Base-by-base conservation (phyloP, 2,797 vertebrate species). In the Pogoniulus pusillus region DNA sequence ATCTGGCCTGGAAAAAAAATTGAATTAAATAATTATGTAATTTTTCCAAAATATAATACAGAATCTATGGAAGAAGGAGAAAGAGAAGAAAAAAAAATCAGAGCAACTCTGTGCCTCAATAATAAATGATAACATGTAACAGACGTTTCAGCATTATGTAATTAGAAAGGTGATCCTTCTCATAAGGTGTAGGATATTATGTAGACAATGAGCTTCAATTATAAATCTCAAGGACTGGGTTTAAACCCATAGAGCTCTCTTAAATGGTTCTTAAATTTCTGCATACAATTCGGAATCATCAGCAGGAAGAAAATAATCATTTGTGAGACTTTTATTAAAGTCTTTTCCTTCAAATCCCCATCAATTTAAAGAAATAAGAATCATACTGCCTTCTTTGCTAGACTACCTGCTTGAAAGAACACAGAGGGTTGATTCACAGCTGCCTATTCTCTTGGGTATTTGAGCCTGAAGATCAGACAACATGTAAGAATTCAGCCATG, bases 381-480 rank as follows among this genome's bases (percentile, higher is more conserved):
- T 92, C 85, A 91, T 89, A 82, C 91, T 77, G 82, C 81, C 91
- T 95, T 92, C 94, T 93, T 96, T 96, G 95, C 96, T 93, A 68
- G 49, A 85, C 83, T 96, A 96, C 95, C 96, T 97, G 95, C 94
- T 94, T 94, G 93, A 94, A 96, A 96, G 90, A 91, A 93, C 78
- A 96, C 88, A 96, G 91, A 96, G 41, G 54, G 60, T 72, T 96
- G 97, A 97, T 97, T 97, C 96, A 96, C 96, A 97, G 95, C 93
- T 97, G 96, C 96, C 94, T 95, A 74, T 96, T 97, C 96, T 95
- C 96, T 96, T 94, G 96, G 92, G 96, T 95, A 96, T 97, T 97
- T 97, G 93, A 97, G 96, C 86, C 87, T 96, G 96, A 96, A 97
- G 96, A 97, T 97, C 96, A 97, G 96, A 97, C 96, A 97, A 97